A percentile compares a stretch with the other conserved stretches of the same genome.
phyloP scores from a whole-genome alignment of 2,113 vertebrate species.

The Heloderma charlesbogerti region DNA sequence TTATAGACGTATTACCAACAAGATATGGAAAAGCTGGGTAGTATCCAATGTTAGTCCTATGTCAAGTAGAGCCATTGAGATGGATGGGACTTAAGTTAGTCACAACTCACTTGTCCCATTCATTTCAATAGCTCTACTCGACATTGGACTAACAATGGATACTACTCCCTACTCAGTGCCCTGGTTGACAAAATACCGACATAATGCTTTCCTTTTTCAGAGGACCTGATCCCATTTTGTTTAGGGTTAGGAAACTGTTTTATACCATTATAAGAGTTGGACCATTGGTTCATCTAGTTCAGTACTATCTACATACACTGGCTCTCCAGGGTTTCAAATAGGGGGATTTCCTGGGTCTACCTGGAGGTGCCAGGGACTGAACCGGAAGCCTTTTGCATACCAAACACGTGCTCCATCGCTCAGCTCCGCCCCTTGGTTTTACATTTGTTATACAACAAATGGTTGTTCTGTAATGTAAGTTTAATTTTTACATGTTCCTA shows the following conservation, averaged over 20 bases:
- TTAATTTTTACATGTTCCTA: background rate
- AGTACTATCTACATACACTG: background rate
- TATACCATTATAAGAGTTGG: rapidly evolving
- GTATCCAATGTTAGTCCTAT: background rate
- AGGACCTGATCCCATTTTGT: background rate
- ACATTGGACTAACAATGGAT: background rate
- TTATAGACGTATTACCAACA: background rate
- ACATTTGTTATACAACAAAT: background rate
- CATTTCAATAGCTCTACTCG: no score
- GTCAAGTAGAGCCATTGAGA: no score
- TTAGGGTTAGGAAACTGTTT: slow-evolving; percentile 16
- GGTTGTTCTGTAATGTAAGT: background rate
- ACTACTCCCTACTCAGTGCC: background rate
- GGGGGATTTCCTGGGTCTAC: background rate
- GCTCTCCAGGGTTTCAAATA: background rate
- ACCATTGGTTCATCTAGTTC: background rate
- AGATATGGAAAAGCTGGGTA: background rate
- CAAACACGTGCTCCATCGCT: background rate
- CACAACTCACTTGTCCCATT: no score
- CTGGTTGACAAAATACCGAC: background rate
- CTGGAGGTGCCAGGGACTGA: no score
- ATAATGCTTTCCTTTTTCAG: slow-evolving; percentile 15
- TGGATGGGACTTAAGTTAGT: no score
- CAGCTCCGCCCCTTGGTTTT: background rate
- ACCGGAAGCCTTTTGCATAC: background rate